Conservation (phyloP, 2,113 vertebrate species). For the Hiodon alosoides region DNA sequence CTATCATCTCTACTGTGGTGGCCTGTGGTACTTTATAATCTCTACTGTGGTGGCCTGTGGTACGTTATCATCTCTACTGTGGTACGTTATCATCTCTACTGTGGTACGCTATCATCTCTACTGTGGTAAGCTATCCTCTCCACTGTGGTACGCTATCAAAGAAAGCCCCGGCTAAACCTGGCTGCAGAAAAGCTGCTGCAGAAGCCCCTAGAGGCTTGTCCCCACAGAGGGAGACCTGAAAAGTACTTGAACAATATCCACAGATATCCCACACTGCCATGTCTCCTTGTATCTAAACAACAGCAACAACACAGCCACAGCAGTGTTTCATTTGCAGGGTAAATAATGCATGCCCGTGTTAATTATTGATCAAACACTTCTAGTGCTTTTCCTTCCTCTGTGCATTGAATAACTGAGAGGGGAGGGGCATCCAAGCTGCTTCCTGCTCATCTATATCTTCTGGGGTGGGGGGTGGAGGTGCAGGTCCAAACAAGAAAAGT, state of each 20-base stretch:
- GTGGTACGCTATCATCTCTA: no score
- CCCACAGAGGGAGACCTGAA: neutral
- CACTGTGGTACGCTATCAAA: no score
- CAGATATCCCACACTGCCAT: neutral
- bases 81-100: no score
- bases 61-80: no score
- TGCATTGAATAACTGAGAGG: neutral
- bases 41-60: no score
- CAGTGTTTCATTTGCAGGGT: neutral
- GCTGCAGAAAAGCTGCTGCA: neutral
- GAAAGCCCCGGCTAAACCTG: neutral
- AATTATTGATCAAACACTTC: conserved; percentile 4
- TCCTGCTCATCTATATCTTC: neutral
- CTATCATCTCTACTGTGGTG: no score
- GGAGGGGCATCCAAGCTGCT: neutral
- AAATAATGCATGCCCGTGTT: neutral
- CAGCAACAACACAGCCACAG: neutral
- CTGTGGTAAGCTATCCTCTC: no score
- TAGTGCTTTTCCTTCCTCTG: neutral
- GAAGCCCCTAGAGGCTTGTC: neutral
- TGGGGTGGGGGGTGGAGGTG: neutral
- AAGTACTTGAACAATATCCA: neutral
- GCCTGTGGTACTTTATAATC: no score
- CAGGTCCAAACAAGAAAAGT: no score
- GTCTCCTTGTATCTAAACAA: conserved; percentile 1